These are phyloP conservation scores for Holothuria leucospilota DNA, from an alignment of 53 echinoderm and acorn worm species.

Conservation along the genomic window DNA sequence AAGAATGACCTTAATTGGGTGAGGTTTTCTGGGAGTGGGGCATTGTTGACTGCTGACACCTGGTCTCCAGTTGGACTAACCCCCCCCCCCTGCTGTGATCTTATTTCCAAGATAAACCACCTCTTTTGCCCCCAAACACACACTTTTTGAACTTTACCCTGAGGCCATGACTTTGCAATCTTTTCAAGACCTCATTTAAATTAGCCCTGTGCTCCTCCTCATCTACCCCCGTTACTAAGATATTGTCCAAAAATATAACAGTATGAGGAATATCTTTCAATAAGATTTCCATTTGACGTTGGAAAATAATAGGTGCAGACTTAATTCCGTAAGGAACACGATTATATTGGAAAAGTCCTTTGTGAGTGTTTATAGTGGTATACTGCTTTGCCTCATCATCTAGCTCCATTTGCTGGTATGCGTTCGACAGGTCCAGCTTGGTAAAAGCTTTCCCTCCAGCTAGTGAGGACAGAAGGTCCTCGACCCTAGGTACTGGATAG, in stretches of 20 bases:
- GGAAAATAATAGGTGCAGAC: slow-evolving; percentile 45
- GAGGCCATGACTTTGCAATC: slow-evolving; percentile 26
- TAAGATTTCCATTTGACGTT: slow-evolving; percentile 25
- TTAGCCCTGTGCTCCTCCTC: slow-evolving; percentile 39
- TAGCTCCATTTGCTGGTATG: slow-evolving; percentile 59
- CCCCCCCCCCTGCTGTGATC: not conserved
- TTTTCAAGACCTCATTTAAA: not conserved
- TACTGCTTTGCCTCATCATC: slow-evolving; percentile 43
- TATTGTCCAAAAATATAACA: slow-evolving; percentile 39
- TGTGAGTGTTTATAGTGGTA: slow-evolving; percentile 65
- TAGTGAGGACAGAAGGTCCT: slow-evolving; percentile 55
- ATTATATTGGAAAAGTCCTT: slow-evolving; percentile 54
- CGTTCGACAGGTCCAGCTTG: slow-evolving; percentile 61
- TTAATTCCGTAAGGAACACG: slow-evolving; percentile 38
- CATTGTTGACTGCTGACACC: slow-evolving; percentile 33
- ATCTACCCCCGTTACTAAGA: slow-evolving; percentile 46
- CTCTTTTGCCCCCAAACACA: not conserved
- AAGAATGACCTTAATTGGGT: slow-evolving; percentile 24
- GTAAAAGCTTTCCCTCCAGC: slow-evolving; percentile 60
- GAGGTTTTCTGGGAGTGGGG: not conserved
- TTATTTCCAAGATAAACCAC: slow-evolving; percentile 13
- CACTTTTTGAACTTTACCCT: slow-evolving; percentile 30
- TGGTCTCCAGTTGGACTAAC: not conserved
- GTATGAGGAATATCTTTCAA: slow-evolving; percentile 33
- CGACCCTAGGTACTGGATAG: slow-evolving; percentile 55